Base-by-base conservation (phyloP, 2,888 invertebrate species). In the Drosophila heteroneura region DNA sequence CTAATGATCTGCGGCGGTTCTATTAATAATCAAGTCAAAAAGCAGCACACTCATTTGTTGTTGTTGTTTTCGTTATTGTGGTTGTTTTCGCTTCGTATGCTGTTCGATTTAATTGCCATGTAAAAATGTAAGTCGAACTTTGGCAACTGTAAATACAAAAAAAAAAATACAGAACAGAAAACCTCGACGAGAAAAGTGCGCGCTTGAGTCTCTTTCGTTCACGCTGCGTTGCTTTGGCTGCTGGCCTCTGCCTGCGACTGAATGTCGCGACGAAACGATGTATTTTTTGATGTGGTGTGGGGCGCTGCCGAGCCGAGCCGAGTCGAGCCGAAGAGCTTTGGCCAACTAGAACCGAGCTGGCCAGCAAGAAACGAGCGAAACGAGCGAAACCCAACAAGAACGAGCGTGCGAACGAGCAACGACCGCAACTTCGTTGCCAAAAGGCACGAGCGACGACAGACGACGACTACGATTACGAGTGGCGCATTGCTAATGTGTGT, bases 331-430 rank as follows among this genome's bases (percentile, higher is more conserved):
- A 79, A 74, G 75, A 52, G 74, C 59, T 74, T 74, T 76, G 79
- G 62, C 85, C 86, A 85, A 86, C 81, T 90, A 85, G 88, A 90
- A 88, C 86, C 87, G 89, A 76, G 90, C 89, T 75, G 56, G 59
- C 65, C 67, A 75, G 83, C 85, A 79, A 80, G 76, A 82, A 78
- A 83, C 92, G 85, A 91, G 69, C 89, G 79, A 72, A 82, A 72
- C 74, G 85, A 91, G 69, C 89, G 81, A 72, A 82, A 75, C 73
- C 51, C 53, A 73, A 80, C 77, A 81, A 92, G 90, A 91, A 91
- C 91, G 87, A 91, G 66, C 79, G 66, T 56, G 63, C 74, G 52
- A 72, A 76, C 81, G 71, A 76, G 76, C 80, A 81, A 81, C 81
- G 80, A 82, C 80, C 80, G 82, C 70, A 62, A 66, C 74, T 81